Conservation (phyloP, 2,888 invertebrate species). For the Drosophila melanocephala region DNA sequence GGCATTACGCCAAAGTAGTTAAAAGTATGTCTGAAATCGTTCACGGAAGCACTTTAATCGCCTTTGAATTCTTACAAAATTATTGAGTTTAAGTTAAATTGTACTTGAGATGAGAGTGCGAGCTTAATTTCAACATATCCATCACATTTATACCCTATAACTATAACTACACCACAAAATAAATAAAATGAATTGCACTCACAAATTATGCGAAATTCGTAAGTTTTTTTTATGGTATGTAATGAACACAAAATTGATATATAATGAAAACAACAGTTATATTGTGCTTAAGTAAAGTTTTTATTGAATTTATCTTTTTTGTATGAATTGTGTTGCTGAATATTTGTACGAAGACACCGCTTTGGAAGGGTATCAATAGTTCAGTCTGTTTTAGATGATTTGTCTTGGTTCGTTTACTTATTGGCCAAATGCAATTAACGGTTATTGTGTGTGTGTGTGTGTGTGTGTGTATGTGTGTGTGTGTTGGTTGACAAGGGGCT, state of each 20-base stretch:
- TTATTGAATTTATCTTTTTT: neutral
- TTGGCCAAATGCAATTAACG: conserved; percentile 47
- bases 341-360: neutral
- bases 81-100: neutral
- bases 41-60: neutral
- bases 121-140: neutral
- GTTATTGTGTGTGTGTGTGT: conserved; percentile 24
- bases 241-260: neutral
- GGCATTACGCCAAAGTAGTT: neutral
- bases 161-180: neutral
- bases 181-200: neutral
- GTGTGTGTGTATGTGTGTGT: neutral
- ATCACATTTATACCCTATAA: neutral
- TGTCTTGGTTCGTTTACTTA: conserved; percentile 12
- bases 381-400: neutral
- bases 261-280: neutral
- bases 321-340: neutral
- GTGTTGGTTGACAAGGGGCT: conserved; percentile 45
- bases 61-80: neutral
- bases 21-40: neutral
- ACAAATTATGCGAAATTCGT: neutral
- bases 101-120: neutral
- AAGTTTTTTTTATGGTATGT: neutral
- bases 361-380: conserved; percentile 4
- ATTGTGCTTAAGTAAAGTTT: neutral